Evolutionary conservation across 2,797 vertebrate species (phyloP), one percentile per base, ranked within the genome.

Genomic region (Gallinago solitaria): DNA sequence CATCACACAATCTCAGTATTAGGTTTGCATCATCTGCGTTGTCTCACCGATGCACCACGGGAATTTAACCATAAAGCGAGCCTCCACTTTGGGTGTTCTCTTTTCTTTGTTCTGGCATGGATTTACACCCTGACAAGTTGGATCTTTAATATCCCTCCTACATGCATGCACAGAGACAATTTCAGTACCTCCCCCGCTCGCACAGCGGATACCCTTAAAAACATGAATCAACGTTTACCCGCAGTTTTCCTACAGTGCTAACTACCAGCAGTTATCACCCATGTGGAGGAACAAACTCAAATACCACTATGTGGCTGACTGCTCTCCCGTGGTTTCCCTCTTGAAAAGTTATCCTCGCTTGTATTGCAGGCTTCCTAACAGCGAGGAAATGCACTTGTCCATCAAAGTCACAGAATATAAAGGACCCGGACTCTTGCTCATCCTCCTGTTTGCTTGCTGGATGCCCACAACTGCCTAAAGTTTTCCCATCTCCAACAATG

Each of bases 221-320:
- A 56, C 81, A 95, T 89, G 94, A 96, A 95, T 95, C 95, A 94
- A 92, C 88, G 15, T 96, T 96, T 94, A 89, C 93, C 94, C 56
- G 59, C 93, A 95, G 94, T 24, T 90, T 75, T 82, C 91, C 94
- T 51, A 37, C 57, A 17, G 81, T 9, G 80, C 93, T 51, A 61
- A 90, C 81, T 53, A 39, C 82, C 94, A 95, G 94, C 94, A 95
- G 20, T 68, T 80, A 80, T 71, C 15, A 3, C 75, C 88, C 63
- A 8, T 64, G 83, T 57, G 83, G 9, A 92, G 77, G 94, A 93
- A 87, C 90, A 90, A 60, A 90, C 94, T 93, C 86, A 75, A 61
- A 95, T 4, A 89, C 86, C 90, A 23, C 88, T 53, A 30, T 27
- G 57, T 9, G 83, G 57, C 88, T 94, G 91, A 89, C 93, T 94